A percentile compares a stretch with the other conserved stretches of the same genome.
phyloP scores from a whole-genome alignment of 2,113 vertebrate species.

The Scartelaos histophorus region DNA sequence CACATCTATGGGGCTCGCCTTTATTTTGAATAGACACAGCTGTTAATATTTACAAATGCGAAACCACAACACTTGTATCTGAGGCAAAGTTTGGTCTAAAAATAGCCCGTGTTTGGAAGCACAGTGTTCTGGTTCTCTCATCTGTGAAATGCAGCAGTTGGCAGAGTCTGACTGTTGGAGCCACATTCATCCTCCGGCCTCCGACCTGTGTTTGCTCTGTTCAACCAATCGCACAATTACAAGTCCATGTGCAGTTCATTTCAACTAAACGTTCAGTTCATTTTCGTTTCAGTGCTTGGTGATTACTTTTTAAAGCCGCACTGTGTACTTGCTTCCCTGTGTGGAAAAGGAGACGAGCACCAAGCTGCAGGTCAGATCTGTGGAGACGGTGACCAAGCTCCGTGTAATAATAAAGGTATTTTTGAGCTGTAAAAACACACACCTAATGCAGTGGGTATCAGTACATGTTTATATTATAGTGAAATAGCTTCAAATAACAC shows the following conservation, averaged over 20 bases:
- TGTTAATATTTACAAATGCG: too few relatives aligned
- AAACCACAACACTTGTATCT: not conserved
- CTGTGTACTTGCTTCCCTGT: too few relatives aligned
- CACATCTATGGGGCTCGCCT: too few relatives aligned
- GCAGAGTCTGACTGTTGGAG: conserved; percentile 13
- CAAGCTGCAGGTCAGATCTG: too few relatives aligned
- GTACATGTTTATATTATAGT: too few relatives aligned
- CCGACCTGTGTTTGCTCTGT: conserved; percentile 26
- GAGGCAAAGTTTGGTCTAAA: conserved; percentile 8
- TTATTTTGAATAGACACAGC: too few relatives aligned
- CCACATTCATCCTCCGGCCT: conserved; percentile 41
- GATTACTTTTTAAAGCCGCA: not conserved
- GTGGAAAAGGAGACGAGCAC: too few relatives aligned
- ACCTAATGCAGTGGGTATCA: too few relatives aligned
- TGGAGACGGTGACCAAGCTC: too few relatives aligned
- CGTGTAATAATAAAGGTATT: too few relatives aligned
- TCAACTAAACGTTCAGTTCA: not conserved
- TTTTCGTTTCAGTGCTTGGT: not conserved
- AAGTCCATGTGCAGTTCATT: not conserved
- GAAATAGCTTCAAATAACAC: too few relatives aligned
- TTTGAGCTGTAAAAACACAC: too few relatives aligned
- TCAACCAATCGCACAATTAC: not conserved
- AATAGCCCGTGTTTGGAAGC: conserved; percentile 6
- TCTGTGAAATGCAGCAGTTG: conserved; percentile 33
- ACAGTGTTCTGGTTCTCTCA: conserved; percentile 25